A percentile compares a stretch with the other conserved stretches of the same genome.
phyloP scores from a whole-genome alignment of 2,888 invertebrate genomes.

The Oasisia sp. region DNA sequence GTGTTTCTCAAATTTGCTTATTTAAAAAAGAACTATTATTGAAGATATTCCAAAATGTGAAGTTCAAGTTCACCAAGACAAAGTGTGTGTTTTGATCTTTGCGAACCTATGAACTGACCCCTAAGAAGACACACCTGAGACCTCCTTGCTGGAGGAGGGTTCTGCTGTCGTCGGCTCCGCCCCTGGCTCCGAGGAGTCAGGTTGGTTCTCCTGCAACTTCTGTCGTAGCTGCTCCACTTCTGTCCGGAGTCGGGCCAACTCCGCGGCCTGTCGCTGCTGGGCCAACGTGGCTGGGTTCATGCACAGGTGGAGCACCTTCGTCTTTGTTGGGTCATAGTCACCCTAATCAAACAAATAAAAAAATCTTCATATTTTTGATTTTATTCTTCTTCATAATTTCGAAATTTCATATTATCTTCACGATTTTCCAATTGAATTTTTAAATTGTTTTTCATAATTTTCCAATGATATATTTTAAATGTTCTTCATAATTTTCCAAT shows the following conservation, averaged over 20 bases:
- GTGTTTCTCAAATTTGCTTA: no score
- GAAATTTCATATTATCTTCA: no score
- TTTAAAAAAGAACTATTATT: no score
- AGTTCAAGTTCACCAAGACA: no score
- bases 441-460: no score
- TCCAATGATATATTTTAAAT: no score
- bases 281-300: conserved; percentile 57
- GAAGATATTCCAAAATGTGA: no score
- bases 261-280: conserved; percentile 45
- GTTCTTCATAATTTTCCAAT: no score
- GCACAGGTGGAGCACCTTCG: conserved; percentile 57
- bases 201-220: conserved; percentile 54
- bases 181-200: background rate
- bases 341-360: conserved; percentile 47
- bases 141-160: conserved; percentile 47
- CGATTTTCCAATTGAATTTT: no score
- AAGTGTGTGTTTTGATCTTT: no score
- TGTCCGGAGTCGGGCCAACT: conserved; percentile 47
- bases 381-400: no score
- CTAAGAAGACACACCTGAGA: conserved; percentile 49
- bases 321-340: conserved; percentile 60
- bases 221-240: conserved; percentile 58
- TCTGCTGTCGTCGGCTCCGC: conserved; percentile 36
- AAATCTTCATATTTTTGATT: no score
- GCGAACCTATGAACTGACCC: background rate